Base-by-base conservation (phyloP, 2,797 vertebrate genomes). In the Catamblyrhynchus diadema region DNA sequence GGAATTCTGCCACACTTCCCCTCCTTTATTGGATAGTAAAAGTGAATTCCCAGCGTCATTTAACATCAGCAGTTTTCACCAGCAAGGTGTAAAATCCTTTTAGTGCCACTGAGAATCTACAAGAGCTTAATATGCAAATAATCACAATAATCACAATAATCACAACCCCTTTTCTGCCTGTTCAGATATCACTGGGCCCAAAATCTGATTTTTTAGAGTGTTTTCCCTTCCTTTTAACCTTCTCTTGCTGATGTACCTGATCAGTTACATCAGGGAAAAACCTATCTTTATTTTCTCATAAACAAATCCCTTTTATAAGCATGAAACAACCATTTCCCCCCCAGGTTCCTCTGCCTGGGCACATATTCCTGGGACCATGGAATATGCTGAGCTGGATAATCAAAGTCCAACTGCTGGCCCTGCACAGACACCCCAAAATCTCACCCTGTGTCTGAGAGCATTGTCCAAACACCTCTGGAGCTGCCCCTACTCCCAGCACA, bases 291-390 rank as follows among this genome's bases (percentile, higher is more conserved):
- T 28, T 60, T 51, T 70, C 56, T 80, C 19, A 6, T 30, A 48
- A 81, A 62, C 21, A 57, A 56, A n/a, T 10, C 19, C 11, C 25
- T 24, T 88, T 32, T 5, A 24, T 1, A 0, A 71, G 5, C 53
- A 9, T 6, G 18, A 30, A 60, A 44, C 24, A 48, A 42, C 8
- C 27, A 7, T 16, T 90, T 77, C 51, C 72, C 69, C 21, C 54
- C 22, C 27, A 39, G 35, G 15, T 39, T 42, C n/a, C 54, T 61
- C 56, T 44, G 22, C 44, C 60, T 47, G 39, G 13, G 44, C 60
- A 11, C 4, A 8, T 0, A 5, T 4, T 33, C 10, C 12, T 8
- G 23, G 47, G 9, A 3, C 28, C 12, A 23, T 4, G 19, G 61
- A 69, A 56, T 12, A 37, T 3, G 11, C 70, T 48, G 62, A n/a